Evolutionary conservation across 2,888 invertebrate genomes (phyloP).

Genomic region (Mesoligia furuncula): DNA sequence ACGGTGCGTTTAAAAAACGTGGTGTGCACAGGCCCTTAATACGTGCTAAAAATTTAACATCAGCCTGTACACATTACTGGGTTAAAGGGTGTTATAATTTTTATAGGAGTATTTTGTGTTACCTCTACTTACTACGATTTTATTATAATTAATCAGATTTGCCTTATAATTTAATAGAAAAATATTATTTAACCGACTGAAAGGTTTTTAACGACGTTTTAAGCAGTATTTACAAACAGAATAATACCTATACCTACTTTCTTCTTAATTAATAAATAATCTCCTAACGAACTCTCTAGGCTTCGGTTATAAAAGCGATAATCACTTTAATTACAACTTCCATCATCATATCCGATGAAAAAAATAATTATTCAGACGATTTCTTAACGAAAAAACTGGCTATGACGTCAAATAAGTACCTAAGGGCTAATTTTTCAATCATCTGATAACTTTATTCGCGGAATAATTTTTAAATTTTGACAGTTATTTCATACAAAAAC

Average conservation of each 20-base stretch:
- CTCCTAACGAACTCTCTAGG: conserved; percentile 1
- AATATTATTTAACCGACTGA: neutral
- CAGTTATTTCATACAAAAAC: too few relatives aligned
- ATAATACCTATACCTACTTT: neutral
- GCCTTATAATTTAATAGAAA: neutral
- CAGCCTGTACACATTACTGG: neutral
- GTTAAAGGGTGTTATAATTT: conserved; percentile 4
- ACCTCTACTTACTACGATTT: neutral
- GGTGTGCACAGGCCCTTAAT: too few relatives aligned
- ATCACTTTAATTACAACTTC: conserved; percentile 32
- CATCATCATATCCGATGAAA: conserved; percentile 9
- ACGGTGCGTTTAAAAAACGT: too few relatives aligned
- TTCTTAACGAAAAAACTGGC: too few relatives aligned
- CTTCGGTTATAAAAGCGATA: conserved; percentile 25
- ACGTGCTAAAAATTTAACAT: conserved; percentile 39
- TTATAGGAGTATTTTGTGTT: neutral
- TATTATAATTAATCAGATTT: neutral
- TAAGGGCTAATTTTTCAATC: too few relatives aligned
- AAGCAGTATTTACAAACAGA: neutral
- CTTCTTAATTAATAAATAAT: conserved; percentile 26
- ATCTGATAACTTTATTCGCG: too few relatives aligned
- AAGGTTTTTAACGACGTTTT: neutral
- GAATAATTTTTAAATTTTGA: too few relatives aligned
- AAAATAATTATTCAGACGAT: too few relatives aligned
- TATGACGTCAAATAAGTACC: too few relatives aligned